Evolutionary conservation across 2,797 vertebrate species (phyloP), one percentile per base, ranked within the genome.

Genomic region (Darevskia nairensis): DNA sequence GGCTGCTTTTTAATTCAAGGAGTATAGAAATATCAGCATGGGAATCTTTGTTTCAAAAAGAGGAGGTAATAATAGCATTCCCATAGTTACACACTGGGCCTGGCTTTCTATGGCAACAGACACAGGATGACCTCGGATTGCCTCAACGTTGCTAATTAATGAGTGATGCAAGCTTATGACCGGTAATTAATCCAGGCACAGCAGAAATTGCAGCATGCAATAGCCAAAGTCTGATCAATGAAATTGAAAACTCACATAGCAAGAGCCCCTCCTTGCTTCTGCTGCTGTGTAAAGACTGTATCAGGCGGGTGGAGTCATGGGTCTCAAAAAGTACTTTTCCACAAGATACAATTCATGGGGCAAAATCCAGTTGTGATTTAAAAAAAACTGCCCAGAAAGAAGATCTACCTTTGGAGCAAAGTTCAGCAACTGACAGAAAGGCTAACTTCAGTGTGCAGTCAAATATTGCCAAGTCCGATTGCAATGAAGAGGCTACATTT

Each of bases 111-210:
- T 55, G 6, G 3, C 25, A 6, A 44, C 29, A 7, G n/a, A 32
- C 25, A 44, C 55, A 44, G 8, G 13, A 55, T 55, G 2, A 35
- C 50, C 6, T 76, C 35, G 0, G 0, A 3, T 21, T 27, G 2
- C 75, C 27, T 11, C 0, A n/a, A 71, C 0, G 27, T 0, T 77
- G 41, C 59, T 39, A 82, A 2, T 10, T n/a, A 64, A 23, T 55
- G 50, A 44, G 29, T 39, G 8, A 87, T 0, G 4, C 64, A 3
- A 64, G 32, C n/a, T 68, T 55, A 55, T 35, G 2, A 11, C 2
- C 4, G 68, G 5, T 7, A 2, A 8, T 0, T 19, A 41, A 0
- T 0, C 0, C 7, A 0, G 4, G 15, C 11, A 66, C 7, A 23
- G 1, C 50, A 39, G 9, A 39, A 23, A 2, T 1, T 8, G 10